Percentiles rank a stretch among this genome's conserved stretches.
phyloP scores from a whole-genome alignment of 2,797 vertebrate species.

The Fistularia commersonii region DNA sequence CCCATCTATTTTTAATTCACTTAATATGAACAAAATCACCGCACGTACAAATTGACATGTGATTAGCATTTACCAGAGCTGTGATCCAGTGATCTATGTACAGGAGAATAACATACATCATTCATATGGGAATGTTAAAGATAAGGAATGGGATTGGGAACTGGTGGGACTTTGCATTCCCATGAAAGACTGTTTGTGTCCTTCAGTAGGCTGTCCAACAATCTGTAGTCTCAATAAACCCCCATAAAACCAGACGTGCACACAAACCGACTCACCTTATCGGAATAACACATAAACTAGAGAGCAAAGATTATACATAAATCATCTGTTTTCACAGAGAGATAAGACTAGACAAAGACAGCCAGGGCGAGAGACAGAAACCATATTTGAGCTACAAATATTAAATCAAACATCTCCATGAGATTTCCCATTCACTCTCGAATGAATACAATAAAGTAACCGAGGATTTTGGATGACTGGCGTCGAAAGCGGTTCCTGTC shows the following conservation, averaged over 20 bases:
- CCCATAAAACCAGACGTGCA: constrained; percentile 53
- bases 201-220: constrained; percentile 47
- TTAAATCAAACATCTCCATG: constrained; percentile 32
- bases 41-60: no score
- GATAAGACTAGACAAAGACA: constrained; percentile 52
- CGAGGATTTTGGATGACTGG: no score
- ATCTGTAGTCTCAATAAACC: constrained; percentile 68
- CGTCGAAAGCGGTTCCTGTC: no score
- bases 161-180: constrained; percentile 63
- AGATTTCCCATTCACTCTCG: constrained; percentile 12
- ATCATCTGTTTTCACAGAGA: constrained; percentile 62
- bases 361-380: constrained; percentile 8
- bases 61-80: not conserved
- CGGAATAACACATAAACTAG: constrained; percentile 51
- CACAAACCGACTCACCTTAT: constrained; percentile 50
- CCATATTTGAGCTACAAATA: constrained; percentile 12
- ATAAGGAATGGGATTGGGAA: constrained; percentile 72
- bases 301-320: constrained; percentile 61
- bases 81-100: constrained; percentile 13
- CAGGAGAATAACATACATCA: constrained; percentile 36
- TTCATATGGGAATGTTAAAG: constrained; percentile 59
- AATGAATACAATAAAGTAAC: no score
- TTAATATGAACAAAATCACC: not conserved
- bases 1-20: not conserved
- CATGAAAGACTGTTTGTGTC: constrained; percentile 66